Evolutionary conservation across 2,797 vertebrate species (phyloP), one percentile per base, ranked within the genome.

Genomic region (Mastacembelus armatus): DNA sequence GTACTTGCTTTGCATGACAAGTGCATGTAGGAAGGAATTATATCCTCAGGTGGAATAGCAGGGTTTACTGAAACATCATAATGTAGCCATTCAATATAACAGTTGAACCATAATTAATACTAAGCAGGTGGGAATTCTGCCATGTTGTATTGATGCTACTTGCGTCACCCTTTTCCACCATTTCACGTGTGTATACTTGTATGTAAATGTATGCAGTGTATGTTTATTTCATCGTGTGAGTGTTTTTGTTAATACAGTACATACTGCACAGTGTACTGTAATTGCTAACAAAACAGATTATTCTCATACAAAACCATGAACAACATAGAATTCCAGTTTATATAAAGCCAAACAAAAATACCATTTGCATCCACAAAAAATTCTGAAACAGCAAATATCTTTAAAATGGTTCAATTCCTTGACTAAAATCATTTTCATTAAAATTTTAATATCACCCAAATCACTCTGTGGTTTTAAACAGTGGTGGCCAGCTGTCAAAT

Each of bases 1-100:
- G 35, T 36, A 7, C 5, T 43, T 55, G 30, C 27, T 35, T 18
- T 18, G 12, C 8, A 3, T 32, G n/a, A 10, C 8, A 32, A 47
- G n/a, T n/a, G n/a, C n/a, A n/a, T n/a, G n/a, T n/a, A n/a, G n/a
- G 24, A 38, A 44, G 32, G 71, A 78, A 47, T 59, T 60, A 35
- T 64, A 11, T 71, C 42, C 63, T 77, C 33, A 77, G 76, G 73
- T 69, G 47, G 55, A 85, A 71, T 51, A 68, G 59, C 68, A 54
- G 30, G 16, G 51, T 35, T 74, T 42, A 24, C 15, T 47, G 29
- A n/a, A n/a, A n/a, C n/a, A n/a, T n/a, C n/a, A n/a, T n/a, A n/a
- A n/a, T n/a, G 11, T 35, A 32, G 33, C 51, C 18, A 12, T 21
- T 26, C 59, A 43, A 55, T 26, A 11, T 32, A 30, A 42, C 0